Percentiles rank a stretch among this genome's conserved stretches.
Conservation (phyloP, 2,888 invertebrate species). For the Andrena marginata region DNA sequence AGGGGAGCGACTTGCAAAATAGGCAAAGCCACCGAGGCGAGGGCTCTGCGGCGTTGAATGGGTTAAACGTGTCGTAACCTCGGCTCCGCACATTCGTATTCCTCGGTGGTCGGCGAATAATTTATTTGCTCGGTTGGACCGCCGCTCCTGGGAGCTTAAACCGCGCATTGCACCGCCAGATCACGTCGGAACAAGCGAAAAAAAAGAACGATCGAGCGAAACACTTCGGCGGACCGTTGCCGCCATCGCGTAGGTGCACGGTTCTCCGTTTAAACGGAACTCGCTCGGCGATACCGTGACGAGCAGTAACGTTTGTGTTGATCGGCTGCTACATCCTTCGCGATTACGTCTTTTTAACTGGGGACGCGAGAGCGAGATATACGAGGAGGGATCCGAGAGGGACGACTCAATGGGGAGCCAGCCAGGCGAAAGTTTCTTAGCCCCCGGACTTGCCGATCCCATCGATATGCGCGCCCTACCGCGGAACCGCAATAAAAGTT, state of each 20-base stretch:
- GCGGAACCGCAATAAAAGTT: conserved; percentile 19
- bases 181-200: conserved; percentile 59
- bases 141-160: conserved; percentile 49
- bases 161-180: conserved; percentile 54
- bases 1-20: not conserved
- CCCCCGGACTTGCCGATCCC: not conserved
- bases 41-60: conserved; percentile 35
- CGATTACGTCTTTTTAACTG: not conserved
- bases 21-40: conserved; percentile 23
- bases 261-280: conserved; percentile 43
- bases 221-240: conserved; percentile 31
- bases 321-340: conserved; percentile 7
- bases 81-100: conserved; percentile 58
- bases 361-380: conserved; percentile 4
- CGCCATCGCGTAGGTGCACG: conserved; percentile 24
- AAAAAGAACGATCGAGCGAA: conserved; percentile 63
- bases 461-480: not conserved
- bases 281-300: not conserved
- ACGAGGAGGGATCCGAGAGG: not conserved
- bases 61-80: conserved; percentile 59
- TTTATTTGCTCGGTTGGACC: conserved; percentile 56
- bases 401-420: not conserved
- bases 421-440: not conserved
- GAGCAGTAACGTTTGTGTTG: not conserved
- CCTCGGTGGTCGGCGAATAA: conserved; percentile 56